Percentiles rank a stretch among this genome's conserved stretches.
phyloP scores from a whole-genome alignment of 2,113 vertebrate species.

The Poecilia latipinna region DNA sequence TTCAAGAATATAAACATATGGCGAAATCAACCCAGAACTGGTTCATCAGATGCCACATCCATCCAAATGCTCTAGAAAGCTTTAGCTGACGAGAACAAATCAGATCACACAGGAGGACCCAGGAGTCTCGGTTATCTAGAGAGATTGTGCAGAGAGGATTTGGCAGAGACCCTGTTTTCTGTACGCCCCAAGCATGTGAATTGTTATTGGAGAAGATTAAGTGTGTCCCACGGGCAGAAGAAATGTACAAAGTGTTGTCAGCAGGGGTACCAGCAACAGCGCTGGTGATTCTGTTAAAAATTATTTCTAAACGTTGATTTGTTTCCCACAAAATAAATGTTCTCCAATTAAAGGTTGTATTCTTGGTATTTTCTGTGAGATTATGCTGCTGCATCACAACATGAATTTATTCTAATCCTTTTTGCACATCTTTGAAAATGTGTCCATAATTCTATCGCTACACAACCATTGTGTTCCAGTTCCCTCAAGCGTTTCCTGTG shows the following conservation, averaged over 20 bases:
- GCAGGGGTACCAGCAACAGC: neutral
- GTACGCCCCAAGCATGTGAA: neutral
- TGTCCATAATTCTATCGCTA: constrained; percentile 4
- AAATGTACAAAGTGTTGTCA: neutral
- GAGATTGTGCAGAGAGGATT: neutral
- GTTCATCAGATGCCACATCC: neutral
- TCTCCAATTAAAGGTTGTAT: neutral
- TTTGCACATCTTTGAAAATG: neutral
- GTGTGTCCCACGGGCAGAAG: neutral
- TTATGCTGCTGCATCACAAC: neutral
- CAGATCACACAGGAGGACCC: neutral
- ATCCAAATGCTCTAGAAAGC: neutral
- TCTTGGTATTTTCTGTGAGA: neutral
- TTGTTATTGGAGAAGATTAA: neutral
- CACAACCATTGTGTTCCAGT: constrained; percentile 24
- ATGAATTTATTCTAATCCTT: neutral
- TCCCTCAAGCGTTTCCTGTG: constrained; percentile 16
- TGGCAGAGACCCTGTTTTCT: neutral
- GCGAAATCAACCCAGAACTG: neutral
- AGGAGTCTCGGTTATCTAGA: neutral
- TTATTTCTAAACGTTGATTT: neutral
- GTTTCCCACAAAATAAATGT: neutral
- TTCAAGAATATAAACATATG: neutral
- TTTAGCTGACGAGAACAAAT: neutral
- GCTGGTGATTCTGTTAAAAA: neutral